Evolutionary conservation across 1,140 invertebrate species (phyloP).

Genomic region (Aphis gossypii): DNA sequence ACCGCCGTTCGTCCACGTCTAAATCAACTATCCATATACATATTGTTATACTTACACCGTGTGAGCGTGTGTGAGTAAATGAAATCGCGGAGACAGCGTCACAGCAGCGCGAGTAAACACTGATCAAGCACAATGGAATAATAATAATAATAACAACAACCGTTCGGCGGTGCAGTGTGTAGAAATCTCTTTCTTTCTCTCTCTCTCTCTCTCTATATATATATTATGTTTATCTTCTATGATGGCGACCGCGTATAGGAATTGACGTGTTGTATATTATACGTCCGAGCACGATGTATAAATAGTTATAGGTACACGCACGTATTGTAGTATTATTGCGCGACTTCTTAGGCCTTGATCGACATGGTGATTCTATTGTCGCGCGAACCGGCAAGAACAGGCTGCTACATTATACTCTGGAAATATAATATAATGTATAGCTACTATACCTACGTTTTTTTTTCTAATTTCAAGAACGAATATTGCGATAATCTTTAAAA

Average conservation of each 20-base stretch:
- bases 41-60: background rate
- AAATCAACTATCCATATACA: constrained; percentile 15
- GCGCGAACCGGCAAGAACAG: no score
- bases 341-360: background rate
- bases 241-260: background rate
- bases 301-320: background rate
- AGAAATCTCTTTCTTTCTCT: background rate
- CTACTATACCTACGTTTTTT: no score
- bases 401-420: no score
- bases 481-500: no score
- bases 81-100: background rate
- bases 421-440: no score
- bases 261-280: background rate
- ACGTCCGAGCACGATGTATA: background rate
- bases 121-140: constrained; percentile 47
- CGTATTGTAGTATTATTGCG: background rate
- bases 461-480: no score
- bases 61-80: background rate
- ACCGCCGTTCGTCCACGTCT: constrained; percentile 34
- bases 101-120: background rate
- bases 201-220: background rate
- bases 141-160: constrained; percentile 15
- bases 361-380: background rate
- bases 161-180: background rate
- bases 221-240: no score